A percentile compares a stretch with the other conserved stretches of the same genome.
phyloP scores from a whole-genome alignment of 2,113 vertebrate species.

The Sclerurus mexicanus region DNA sequence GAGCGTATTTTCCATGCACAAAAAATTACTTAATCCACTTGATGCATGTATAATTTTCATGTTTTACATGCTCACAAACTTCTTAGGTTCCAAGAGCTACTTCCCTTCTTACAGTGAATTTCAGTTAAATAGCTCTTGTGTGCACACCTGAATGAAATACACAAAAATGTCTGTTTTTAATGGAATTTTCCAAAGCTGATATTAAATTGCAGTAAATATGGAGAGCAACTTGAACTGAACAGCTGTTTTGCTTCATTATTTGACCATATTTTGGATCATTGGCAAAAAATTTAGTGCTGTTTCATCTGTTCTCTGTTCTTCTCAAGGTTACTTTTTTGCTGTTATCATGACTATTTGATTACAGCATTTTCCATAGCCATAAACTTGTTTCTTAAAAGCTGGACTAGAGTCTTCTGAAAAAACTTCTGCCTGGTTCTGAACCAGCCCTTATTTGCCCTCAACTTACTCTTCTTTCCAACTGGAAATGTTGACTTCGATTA shows the following conservation, averaged over 20 bases:
- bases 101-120: not conserved
- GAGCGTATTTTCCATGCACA: not conserved
- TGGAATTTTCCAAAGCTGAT: not conserved
- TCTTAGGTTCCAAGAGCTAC: not conserved
- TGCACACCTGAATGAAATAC: not conserved
- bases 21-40: not conserved
- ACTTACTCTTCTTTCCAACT: not conserved
- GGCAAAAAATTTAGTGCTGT: not conserved
- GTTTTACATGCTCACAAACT: not conserved
- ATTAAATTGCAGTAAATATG: not conserved
- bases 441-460: not conserved
- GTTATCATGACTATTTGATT: not conserved
- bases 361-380: not conserved
- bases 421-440: not conserved
- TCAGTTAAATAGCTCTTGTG: not conserved
- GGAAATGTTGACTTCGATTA: not conserved
- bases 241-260: slow-evolving; percentile 9
- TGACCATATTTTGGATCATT: not conserved
- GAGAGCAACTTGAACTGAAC: not conserved
- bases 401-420: not conserved
- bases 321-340: slow-evolving; percentile 15
- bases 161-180: not conserved
- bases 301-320: not conserved
- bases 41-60: not conserved
- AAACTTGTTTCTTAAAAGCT: not conserved